Conservation (phyloP, 2,797 vertebrate species). For the Acanthopagrus latus region DNA sequence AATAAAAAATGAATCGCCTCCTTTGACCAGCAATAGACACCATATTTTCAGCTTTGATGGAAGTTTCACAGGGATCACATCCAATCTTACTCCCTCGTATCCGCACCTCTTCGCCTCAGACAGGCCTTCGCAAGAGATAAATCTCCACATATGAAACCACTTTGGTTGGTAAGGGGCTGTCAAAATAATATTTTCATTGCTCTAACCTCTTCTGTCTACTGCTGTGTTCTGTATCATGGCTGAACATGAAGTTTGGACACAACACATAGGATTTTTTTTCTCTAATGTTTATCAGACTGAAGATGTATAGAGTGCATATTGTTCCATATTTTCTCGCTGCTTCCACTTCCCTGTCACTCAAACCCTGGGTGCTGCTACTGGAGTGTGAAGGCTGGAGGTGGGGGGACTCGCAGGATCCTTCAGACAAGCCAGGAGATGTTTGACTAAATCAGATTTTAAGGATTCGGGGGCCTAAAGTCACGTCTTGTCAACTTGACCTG, state of each 20-base stretch:
- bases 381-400: conserved; percentile 22
- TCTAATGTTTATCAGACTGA: neutral
- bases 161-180: conserved; percentile 67
- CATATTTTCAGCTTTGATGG: conserved; percentile 54
- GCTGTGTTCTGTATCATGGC: conserved; percentile 19
- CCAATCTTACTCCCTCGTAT: conserved; percentile 41
- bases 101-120: conserved; percentile 31
- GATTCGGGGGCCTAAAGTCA: neutral
- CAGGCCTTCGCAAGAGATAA: conserved; percentile 65
- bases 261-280: conserved; percentile 7
- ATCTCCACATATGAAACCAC: conserved; percentile 60
- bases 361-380: conserved; percentile 11
- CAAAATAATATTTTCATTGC: conserved; percentile 61
- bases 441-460: conserved; percentile 21
- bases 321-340: conserved; percentile 9
- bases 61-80: conserved; percentile 62
- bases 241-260: conserved; percentile 40
- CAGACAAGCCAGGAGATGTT: conserved; percentile 21
- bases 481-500: conserved; percentile 22
- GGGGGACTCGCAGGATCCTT: conserved; percentile 3
- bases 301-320: neutral
- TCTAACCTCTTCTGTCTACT: conserved; percentile 49
- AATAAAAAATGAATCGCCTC: conserved; percentile 11
- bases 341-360: conserved; percentile 36
- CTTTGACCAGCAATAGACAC: conserved; percentile 21